Percentiles rank a stretch among this genome's conserved stretches.
Conservation (phyloP, 2,797 vertebrate genomes). For the Pteronotus mesoamericanus region DNA sequence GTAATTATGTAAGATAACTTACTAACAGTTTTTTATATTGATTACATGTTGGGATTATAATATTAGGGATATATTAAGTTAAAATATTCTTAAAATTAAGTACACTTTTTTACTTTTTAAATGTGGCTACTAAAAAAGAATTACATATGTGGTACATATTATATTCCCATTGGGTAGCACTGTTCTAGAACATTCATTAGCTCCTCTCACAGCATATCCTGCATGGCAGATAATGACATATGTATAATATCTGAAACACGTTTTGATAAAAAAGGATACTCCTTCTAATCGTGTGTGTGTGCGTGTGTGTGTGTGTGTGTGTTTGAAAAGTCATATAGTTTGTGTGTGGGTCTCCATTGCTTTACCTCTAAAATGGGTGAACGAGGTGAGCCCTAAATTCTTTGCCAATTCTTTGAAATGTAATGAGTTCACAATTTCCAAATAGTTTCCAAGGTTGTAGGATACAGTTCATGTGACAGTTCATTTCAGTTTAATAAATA, state of each 20-base stretch:
- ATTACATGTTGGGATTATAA: neutral
- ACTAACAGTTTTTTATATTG: neutral
- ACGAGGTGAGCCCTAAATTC: neutral
- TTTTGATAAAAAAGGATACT: neutral
- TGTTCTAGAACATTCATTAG: neutral
- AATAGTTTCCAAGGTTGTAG: neutral
- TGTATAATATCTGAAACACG: neutral
- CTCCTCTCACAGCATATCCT: neutral
- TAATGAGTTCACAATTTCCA: neutral
- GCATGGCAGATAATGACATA: neutral
- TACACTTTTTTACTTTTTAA: neutral
- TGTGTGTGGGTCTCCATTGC: neutral
- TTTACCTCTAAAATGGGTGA: neutral
- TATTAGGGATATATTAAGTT: neutral
- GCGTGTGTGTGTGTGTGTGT: too few relatives aligned
- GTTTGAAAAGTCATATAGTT: neutral
- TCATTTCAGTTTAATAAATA: neutral
- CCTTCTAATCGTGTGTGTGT: too few relatives aligned
- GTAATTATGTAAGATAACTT: neutral
- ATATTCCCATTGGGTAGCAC: neutral
- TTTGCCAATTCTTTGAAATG: neutral
- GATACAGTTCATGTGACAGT: neutral
- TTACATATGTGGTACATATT: neutral
- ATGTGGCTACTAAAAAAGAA: neutral
- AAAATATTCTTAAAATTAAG: slow-evolving; percentile 15